Percentiles rank a stretch among this genome's conserved stretches.
phyloP scores from a whole-genome alignment of 2,888 invertebrate species.

The Tetragnatha montana region DNA sequence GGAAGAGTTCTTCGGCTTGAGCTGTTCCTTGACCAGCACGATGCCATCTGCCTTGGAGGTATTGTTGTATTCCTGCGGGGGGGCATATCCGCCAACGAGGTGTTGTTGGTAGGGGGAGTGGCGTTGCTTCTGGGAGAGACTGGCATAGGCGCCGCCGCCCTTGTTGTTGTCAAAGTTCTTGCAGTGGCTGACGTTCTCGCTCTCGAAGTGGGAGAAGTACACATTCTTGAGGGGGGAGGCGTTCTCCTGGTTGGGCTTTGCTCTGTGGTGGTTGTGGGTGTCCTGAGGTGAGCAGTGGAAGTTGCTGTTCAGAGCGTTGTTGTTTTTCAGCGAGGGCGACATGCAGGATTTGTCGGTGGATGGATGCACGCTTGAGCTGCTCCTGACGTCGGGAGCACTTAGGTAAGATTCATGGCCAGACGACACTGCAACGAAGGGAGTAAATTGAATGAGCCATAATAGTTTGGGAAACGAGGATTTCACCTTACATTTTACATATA shows the following conservation, averaged over 20 bases:
- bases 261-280: conserved; percentile 28
- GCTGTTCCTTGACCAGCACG: conserved; percentile 32
- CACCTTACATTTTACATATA: background rate
- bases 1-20: conserved; percentile 38
- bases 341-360: conserved; percentile 67
- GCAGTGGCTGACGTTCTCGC: conserved; percentile 61
- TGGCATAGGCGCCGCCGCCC: background rate
- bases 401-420: conserved; percentile 59
- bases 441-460: background rate
- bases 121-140: background rate
- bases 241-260: conserved; percentile 61
- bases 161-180: conserved; percentile 59
- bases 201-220: conserved; percentile 67
- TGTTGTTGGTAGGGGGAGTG: conserved; percentile 39
- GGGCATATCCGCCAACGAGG: conserved; percentile 11
- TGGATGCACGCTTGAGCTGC: conserved; percentile 68
- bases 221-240: conserved; percentile 68
- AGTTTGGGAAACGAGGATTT: too few species aligned
- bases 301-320: conserved; percentile 32
- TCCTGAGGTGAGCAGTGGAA: conserved; percentile 65
- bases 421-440: conserved; percentile 43
- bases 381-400: conserved; percentile 62
- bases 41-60: conserved; percentile 20
- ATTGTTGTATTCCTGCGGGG: conserved; percentile 38
- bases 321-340: conserved; percentile 58